Percentiles rank a stretch among this genome's conserved stretches.
These are phyloP conservation scores for Cybosia mesomella DNA, from an alignment of 2,888 invertebrate genomes.

Conservation along the genomic window DNA sequence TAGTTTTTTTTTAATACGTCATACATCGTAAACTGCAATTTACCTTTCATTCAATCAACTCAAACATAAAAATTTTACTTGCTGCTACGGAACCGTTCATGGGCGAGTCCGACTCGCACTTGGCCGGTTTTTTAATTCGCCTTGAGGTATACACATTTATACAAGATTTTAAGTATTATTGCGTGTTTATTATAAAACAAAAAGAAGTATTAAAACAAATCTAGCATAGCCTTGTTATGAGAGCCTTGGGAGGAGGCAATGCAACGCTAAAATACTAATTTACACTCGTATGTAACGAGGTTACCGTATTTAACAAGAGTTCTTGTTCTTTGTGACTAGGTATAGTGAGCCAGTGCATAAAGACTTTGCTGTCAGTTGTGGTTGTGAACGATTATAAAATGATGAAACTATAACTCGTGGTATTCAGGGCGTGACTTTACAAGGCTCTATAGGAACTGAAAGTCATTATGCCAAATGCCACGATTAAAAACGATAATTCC, in stretches of 20 bases:
- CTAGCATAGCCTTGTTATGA: constrained; percentile 10
- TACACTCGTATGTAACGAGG: constrained; percentile 14
- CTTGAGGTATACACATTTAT: not conserved
- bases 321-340: constrained; percentile 12
- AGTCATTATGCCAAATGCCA: constrained; percentile 48
- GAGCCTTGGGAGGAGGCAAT: constrained; percentile 13
- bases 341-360: constrained; percentile 24
- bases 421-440: constrained; percentile 76
- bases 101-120: too few species aligned
- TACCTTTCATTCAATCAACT: too few species aligned
- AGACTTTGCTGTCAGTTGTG: constrained; percentile 27
- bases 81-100: too few species aligned
- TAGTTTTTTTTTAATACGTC: too few species aligned
- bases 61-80: too few species aligned
- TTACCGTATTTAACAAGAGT: constrained; percentile 12
- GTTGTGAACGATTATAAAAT: constrained; percentile 43
- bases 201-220: constrained; percentile 1
- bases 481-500: constrained; percentile 37
- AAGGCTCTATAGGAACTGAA: constrained; percentile 67
- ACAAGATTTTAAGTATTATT: not conserved
- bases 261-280: constrained; percentile 14
- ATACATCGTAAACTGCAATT: too few species aligned
- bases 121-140: too few species aligned
- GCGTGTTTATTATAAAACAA: not conserved
- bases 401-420: constrained; percentile 58